Evolutionary conservation across 2,888 invertebrate genomes (phyloP).

Genomic region (Philereme transversata): DNA sequence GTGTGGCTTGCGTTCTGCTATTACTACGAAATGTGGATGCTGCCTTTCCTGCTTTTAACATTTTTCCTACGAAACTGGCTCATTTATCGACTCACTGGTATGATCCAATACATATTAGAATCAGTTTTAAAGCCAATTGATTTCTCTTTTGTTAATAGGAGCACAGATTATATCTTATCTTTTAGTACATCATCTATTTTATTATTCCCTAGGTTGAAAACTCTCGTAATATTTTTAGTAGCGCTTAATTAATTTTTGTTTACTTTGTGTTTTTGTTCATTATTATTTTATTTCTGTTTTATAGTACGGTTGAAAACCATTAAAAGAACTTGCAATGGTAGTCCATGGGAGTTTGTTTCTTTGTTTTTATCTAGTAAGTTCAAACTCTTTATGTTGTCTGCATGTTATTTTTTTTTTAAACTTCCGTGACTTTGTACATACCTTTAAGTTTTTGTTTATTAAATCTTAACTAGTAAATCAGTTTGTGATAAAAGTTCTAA

Average conservation of each 20-base stretch:
- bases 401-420: slow-evolving; percentile 22
- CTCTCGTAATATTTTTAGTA: neutral
- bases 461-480: neutral
- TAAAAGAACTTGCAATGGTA: slow-evolving; percentile 52
- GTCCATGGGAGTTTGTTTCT: slow-evolving; percentile 55
- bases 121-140: neutral
- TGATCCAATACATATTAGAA: slow-evolving; percentile 24
- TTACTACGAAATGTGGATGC: slow-evolving; percentile 98
- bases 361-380: slow-evolving; percentile 67
- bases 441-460: neutral
- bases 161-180: too few species aligned
- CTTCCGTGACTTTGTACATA: slow-evolving; percentile 3
- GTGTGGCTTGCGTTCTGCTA: slow-evolving; percentile 95
- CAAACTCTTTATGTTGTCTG: slow-evolving; percentile 39
- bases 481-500: neutral
- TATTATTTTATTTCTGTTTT: slow-evolving; percentile 44
- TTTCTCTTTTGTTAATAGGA: neutral
- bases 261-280: slow-evolving; percentile 18
- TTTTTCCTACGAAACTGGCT: slow-evolving; percentile 87
- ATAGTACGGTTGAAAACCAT: slow-evolving; percentile 63
- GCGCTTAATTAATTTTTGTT: slow-evolving; percentile 12
- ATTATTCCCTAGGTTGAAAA: neutral
- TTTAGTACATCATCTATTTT: too few species aligned
- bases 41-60: slow-evolving; percentile 92
- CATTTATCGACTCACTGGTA: slow-evolving; percentile 77